phyloP scores from a whole-genome alignment of 2,888 invertebrate species.

The Amphipyra tragopoginis region DNA sequence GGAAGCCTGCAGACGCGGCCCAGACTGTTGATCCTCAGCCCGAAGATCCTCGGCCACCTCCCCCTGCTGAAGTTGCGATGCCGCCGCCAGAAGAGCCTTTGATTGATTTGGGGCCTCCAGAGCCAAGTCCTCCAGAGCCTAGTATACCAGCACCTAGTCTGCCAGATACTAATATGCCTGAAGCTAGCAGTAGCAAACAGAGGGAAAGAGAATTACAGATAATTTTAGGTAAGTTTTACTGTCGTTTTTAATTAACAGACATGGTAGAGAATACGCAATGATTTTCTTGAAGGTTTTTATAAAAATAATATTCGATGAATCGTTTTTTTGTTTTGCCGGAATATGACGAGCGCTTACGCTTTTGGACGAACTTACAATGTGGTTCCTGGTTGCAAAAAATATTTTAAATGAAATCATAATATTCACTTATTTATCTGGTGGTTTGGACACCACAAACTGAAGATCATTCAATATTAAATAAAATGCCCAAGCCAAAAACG shows the following conservation, averaged over 20 bases:
- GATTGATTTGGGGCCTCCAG: slow-evolving; percentile 60
- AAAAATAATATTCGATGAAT: too few relatives aligned
- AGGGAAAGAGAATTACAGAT: slow-evolving; percentile 72
- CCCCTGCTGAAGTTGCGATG: slow-evolving; percentile 47
- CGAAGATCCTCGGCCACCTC: slow-evolving; percentile 52
- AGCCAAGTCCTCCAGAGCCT: slow-evolving; percentile 45
- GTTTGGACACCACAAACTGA: too few relatives aligned
- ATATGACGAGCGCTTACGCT: too few relatives aligned
- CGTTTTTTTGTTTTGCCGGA: too few relatives aligned
- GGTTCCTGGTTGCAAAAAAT: too few relatives aligned
- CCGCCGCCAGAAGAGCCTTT: slow-evolving; percentile 54
- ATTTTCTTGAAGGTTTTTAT: too few relatives aligned
- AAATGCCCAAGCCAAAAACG: too few relatives aligned
- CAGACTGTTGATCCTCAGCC: slow-evolving; percentile 36
- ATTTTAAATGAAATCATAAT: too few relatives aligned
- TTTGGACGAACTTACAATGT: too few relatives aligned
- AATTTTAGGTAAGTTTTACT: slow-evolving; percentile 77
- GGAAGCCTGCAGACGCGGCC: slow-evolving; percentile 69
- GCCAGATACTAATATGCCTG: slow-evolving; percentile 67
- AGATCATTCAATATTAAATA: too few relatives aligned
- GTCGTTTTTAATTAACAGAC: neutral
- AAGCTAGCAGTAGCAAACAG: slow-evolving; percentile 34
- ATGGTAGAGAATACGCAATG: too few relatives aligned
- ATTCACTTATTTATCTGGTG: too few relatives aligned
- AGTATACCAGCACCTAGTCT: slow-evolving; percentile 60